Conservation (phyloP, 2,888 invertebrate genomes). For the Julus scanicus region DNA sequence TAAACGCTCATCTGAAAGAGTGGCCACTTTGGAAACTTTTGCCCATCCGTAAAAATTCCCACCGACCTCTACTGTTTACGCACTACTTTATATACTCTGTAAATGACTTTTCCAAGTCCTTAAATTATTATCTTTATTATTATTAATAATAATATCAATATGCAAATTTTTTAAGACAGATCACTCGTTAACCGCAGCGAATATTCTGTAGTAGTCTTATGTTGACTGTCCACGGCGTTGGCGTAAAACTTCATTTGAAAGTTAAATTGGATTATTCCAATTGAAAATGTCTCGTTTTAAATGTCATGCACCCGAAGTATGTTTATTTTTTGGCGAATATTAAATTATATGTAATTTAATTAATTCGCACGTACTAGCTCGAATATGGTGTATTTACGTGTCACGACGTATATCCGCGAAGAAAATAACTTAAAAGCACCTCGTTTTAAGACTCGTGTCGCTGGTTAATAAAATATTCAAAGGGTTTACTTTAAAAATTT, state of each 20-base stretch:
- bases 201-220: too few species aligned
- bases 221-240: background rate
- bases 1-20: too few species aligned
- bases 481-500: too few species aligned
- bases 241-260: conserved; percentile 4
- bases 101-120: too few species aligned
- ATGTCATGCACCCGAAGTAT: background rate
- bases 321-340: background rate
- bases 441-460: background rate
- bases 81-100: too few species aligned
- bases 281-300: conserved; percentile 5
- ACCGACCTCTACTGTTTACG: too few species aligned
- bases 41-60: too few species aligned
- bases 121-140: too few species aligned
- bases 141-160: too few species aligned
- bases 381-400: background rate
- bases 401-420: background rate
- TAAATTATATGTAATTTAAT: background rate
- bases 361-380: background rate
- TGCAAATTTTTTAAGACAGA: too few species aligned
- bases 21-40: too few species aligned
- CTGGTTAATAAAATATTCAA: background rate
- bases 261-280: background rate
- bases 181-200: too few species aligned
- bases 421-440: background rate